Percentiles rank a stretch among this genome's conserved stretches.
These are phyloP conservation scores for Peromyscus polionotus DNA, from an alignment of 2,113 vertebrate species.

Conservation along the genomic window DNA sequence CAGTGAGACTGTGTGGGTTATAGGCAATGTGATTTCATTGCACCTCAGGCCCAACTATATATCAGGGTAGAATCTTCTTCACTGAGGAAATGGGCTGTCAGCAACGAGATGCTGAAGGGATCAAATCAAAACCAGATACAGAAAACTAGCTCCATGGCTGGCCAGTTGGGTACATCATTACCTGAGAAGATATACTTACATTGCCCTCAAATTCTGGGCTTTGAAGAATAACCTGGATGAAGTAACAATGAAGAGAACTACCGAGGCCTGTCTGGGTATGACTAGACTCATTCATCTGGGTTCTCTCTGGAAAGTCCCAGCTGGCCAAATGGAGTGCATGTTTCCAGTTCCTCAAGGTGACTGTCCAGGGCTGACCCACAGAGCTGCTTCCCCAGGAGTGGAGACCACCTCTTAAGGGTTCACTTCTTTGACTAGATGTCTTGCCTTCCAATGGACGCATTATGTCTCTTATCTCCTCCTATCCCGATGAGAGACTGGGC, in stretches of 20 bases:
- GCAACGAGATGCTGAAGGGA: slow-evolving; percentile 51
- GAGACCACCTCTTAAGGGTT: not conserved
- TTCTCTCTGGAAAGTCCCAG: not conserved
- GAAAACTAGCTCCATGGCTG: slow-evolving; percentile 42
- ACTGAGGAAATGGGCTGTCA: slow-evolving; percentile 39
- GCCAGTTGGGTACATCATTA: slow-evolving; percentile 1
- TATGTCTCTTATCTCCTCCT: not conserved
- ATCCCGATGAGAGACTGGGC: not conserved
- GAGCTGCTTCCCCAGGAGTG: not conserved
- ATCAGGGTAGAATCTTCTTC: slow-evolving; percentile 67
- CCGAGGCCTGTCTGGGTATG: not conserved
- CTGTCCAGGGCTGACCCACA: not conserved
- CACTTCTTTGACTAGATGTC: not conserved
- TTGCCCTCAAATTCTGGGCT: not conserved
- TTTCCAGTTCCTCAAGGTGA: slow-evolving; percentile 9
- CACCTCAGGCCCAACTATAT: slow-evolving; percentile 52
- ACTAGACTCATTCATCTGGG: slow-evolving; percentile 14
- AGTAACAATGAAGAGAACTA: not conserved
- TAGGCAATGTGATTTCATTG: slow-evolving; percentile 64
- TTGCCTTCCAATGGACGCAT: not conserved
- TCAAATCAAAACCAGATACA: slow-evolving; percentile 42
- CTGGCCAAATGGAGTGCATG: not conserved
- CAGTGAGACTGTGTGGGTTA: slow-evolving; percentile 69
- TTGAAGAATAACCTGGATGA: slow-evolving; percentile 31
- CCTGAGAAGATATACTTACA: not conserved